Evolutionary conservation across 2,113 vertebrate genomes (phyloP), one percentile per base, ranked within the genome.

Genomic region (Boulengeromyrus knoepffleri): DNA sequence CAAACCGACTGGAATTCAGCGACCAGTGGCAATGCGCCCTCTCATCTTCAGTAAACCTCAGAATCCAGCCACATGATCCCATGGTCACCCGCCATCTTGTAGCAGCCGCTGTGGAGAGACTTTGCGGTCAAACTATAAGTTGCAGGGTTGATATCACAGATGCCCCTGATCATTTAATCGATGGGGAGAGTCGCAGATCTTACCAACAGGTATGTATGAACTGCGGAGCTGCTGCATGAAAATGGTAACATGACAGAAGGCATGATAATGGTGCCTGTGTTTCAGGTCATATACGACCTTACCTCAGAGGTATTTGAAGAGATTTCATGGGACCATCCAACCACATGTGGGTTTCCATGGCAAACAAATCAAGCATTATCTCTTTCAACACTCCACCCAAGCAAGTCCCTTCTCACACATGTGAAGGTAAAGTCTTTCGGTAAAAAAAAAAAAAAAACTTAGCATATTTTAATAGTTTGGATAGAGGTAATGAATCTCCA

Each of bases 261-360:
- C 58, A 62, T 8, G 19, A n/a, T 58, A 56, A 74, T 74, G 3
- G 62, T 31, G 31, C 45, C 87, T 88, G 70, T 89, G 45, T 90
- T 92, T 12, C 89, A 96, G 96, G 90, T 95, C 86, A 91, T 95
- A 91, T 93, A 94, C 89, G 94, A 95, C 90, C 90, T 96, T 91
- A 94, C 93, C n/a, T 53, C 0, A 5, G 94, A 95, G 91, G 7
- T 96, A 88, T 92, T 95, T 0, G 9, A 90, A 87, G 90, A 93
- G 83, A 88, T 94, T 19, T 91, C 91, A 88, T 90, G 56, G 53
- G 89, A 17, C 49, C 27, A 88, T 88, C 58, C 70, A 91, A 91
- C 91, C 88, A 46, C 91, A 89, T 56, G 49, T 21, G 6, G 0
- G 0, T 66, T 70, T 66, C 92, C 90, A 0, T 91, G 93, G 94